Conservation (phyloP, 2,888 invertebrate species). For the Nomada fabriciana region DNA sequence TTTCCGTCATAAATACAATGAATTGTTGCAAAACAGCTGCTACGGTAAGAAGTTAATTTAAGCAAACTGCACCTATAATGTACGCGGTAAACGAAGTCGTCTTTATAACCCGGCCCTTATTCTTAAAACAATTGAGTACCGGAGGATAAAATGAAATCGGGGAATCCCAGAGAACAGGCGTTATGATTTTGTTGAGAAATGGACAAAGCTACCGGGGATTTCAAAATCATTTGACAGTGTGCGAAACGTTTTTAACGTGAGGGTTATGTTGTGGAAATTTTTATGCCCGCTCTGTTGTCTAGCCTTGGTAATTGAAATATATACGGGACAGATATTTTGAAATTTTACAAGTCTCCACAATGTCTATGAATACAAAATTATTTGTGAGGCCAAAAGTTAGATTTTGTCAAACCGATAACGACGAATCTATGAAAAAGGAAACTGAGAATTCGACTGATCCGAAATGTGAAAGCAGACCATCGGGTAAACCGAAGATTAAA, state of each 20-base stretch:
- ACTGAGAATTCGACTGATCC: slow-evolving; percentile 7
- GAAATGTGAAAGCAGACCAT: not conserved
- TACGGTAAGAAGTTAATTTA: not conserved
- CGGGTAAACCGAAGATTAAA: slow-evolving; percentile 65
- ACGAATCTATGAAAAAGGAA: slow-evolving; percentile 1
- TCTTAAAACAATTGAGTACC: not conserved
- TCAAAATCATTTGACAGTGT: not conserved
- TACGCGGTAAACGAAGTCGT: slow-evolving; percentile 2
- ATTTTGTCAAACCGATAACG: slow-evolving; percentile 64
- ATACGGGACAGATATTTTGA: not conserved
- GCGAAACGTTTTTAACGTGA: not conserved
- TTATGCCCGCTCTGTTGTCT: not conserved
- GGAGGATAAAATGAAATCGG: not conserved
- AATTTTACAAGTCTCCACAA: slow-evolving; percentile 9
- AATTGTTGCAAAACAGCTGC: slow-evolving; percentile 1
- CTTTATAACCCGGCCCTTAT: slow-evolving; percentile 21
- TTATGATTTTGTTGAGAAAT: not conserved
- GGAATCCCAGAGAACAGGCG: not conserved
- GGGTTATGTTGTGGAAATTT: slow-evolving; percentile 43
- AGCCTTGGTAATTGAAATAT: not conserved
- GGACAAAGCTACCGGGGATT: not conserved
- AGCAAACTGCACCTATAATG: slow-evolving; percentile 14
- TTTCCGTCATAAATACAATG: slow-evolving; percentile 63
- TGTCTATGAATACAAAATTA: slow-evolving; percentile 48
- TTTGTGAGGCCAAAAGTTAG: slow-evolving; percentile 74